Base-by-base conservation (phyloP, 2,888 invertebrate genomes). In the Thecocarcelia acutangulata region DNA sequence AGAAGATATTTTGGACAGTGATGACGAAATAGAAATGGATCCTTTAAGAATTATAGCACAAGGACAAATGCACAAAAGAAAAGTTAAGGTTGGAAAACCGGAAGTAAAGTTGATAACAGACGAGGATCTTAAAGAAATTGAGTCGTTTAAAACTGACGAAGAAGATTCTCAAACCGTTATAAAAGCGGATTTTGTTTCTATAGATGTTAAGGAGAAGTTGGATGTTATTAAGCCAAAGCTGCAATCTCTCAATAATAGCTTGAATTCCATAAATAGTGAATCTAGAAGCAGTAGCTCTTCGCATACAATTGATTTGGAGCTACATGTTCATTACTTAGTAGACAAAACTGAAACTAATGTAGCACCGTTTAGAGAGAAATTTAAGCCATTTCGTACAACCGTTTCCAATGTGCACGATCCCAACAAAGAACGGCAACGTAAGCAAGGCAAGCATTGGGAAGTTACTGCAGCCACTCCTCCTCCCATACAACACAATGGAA, bases 391-490 rank as follows among this genome's bases (percentile, higher is more conserved):
- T 78, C 87, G 89, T 21, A 91, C 91, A 0, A 91, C 91, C 0
- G 84, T 87, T 2, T 87, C 87, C 0, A 87, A 91, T 85, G 90
- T 90, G 0, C 91, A 91, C 63, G 88, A 88, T 84, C 88, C 90
- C 0, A 86, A 77, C n/a, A 90, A 90, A 78, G 91, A 91, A 83
- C 87, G 88, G 17, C 63, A 73, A 5, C 87, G 90, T 2, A 90
- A 88, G 66, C 84, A 86, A 42, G 86, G 87, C 1, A 89, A 88
- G 78, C 80, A 88, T 80, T 91, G 91, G 91, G 91, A 91, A 79
- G 80, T 87, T 9, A 91, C 91, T 2, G 90, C 91, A 2, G 91
- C 91, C 0, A 91, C 91, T 9, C 91, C 91, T 12, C 90, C 90
- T 11, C 85, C 86, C 0, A 88, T 91, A 58, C 87, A 87, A 46